phyloP scores from a whole-genome alignment of 2,113 vertebrate genomes.

The Gadus chalcogrammus region DNA sequence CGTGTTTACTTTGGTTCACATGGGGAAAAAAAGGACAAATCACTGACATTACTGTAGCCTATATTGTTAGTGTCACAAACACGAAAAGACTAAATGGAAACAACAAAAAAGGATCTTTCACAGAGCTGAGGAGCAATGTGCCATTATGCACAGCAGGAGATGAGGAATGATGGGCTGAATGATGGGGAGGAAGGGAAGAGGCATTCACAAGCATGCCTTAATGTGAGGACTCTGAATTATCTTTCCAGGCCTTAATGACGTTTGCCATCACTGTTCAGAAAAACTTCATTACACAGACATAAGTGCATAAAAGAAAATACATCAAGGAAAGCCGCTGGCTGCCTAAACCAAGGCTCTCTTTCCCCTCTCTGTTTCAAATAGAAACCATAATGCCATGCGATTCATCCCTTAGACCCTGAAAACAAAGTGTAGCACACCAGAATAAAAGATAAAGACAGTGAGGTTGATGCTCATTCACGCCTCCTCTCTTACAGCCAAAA shows the following conservation, averaged over 20 bases:
- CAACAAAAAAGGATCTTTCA: conserved; percentile 39
- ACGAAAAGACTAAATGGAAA: conserved; percentile 41
- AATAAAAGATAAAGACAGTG: neutral
- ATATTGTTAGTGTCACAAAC: conserved; percentile 10
- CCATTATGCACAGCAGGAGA: conserved; percentile 50
- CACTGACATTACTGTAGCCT: too few relatives aligned
- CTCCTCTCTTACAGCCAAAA: conserved; percentile 2
- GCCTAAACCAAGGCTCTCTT: conserved; percentile 22
- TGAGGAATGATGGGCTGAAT: conserved; percentile 38
- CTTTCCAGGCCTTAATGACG: conserved; percentile 63
- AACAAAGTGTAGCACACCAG: neutral
- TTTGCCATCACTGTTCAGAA: conserved; percentile 56
- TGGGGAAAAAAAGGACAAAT: too few relatives aligned
- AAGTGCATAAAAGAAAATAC: conserved; percentile 53
- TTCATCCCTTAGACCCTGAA: conserved; percentile 29
- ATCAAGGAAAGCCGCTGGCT: conserved; percentile 47
- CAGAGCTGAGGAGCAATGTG: conserved; percentile 26
- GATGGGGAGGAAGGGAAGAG: conserved; percentile 18
- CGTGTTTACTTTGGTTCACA: too few relatives aligned
- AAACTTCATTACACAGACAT: conserved; percentile 56
- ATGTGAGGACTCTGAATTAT: conserved; percentile 51
- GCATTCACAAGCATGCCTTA: conserved; percentile 49
- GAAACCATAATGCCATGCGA: conserved; percentile 45
- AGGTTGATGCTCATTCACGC: neutral
- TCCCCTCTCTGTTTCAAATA: conserved; percentile 33